These are phyloP conservation scores for Actinostola sp. DNA, from an alignment of 92 coral and sea anemone genomes.

Conservation along the genomic window DNA sequence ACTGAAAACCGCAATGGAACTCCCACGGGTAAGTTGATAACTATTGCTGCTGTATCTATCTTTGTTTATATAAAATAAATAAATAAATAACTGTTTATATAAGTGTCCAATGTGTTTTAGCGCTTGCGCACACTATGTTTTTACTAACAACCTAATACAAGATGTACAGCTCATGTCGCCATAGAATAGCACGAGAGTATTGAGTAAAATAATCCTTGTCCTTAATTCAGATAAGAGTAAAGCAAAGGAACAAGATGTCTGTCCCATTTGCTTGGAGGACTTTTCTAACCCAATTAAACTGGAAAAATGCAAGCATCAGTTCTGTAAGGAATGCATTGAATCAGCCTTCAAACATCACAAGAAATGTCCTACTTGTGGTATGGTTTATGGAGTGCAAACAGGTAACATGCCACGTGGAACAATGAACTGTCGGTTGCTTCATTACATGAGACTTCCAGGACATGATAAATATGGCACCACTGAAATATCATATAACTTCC, in stretches of 20 bases:
- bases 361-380: conserved; percentile 64
- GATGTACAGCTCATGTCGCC: too few relatives aligned
- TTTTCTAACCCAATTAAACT: conserved; percentile 39
- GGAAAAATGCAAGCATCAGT: conserved; percentile 63
- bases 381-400: conserved; percentile 49
- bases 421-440: conserved; percentile 19
- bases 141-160: too few relatives aligned
- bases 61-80: neutral
- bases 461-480: conserved; percentile 43
- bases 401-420: conserved; percentile 78
- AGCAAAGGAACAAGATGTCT: conserved; percentile 26
- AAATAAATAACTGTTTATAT: too few relatives aligned
- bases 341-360: conserved; percentile 35
- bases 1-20: too few relatives aligned
- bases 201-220: too few relatives aligned
- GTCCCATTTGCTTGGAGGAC: conserved; percentile 64
- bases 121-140: too few relatives aligned
- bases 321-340: conserved; percentile 64
- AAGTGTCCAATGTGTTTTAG: too few relatives aligned
- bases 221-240: neutral
- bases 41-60: too few relatives aligned
- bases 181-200: neutral
- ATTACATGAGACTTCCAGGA: conserved; percentile 41
- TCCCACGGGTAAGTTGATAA: too few relatives aligned
- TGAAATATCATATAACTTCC: conserved; percentile 30